Evolutionary conservation across 2,797 vertebrate species (phyloP), one percentile per base, ranked within the genome.

Genomic region (Rousettus madagascariensis): DNA sequence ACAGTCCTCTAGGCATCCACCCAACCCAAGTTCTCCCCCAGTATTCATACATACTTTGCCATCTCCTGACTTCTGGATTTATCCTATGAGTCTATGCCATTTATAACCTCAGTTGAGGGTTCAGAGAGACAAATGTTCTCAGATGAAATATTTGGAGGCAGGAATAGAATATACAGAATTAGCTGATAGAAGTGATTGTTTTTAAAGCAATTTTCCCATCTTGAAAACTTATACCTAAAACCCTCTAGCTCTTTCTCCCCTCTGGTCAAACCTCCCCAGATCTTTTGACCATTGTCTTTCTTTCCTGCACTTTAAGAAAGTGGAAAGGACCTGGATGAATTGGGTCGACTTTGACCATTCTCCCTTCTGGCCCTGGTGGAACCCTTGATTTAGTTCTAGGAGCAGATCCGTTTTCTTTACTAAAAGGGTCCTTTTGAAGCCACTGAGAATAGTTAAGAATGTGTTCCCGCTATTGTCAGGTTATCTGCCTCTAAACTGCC

Each of bases 121-220:
- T 95, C 57, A 82, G n/a, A 78, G 69, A 94, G 87, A 89, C 53
- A 78, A 53, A 41, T 41, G 8, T 89, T 43, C 69, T 20, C 71
- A 68, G 46, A 59, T 46, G 79, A 49, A 89, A 80, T 41, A 36
- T 61, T 36, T 69, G 36, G 57, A 72, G 65, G 68, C 33, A 75
- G 90, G 78, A 84, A 79, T 89, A 71, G 75, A 87, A 71, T 69
- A 84, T 87, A 26, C 12, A 89, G 87, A 84, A 72, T 77, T 92
- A 75, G 75, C 57, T 61, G 49, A 36, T 43, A 71, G 94, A 96
- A 96, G 83, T 95, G 97, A 96, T 95, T 95, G 91, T 97, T 95
- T 97, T 90, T 63, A 49, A 83, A 94, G 94, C 71, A 94, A 93
- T 96, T 98, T 97, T 97, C 96, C 79, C 97, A 94, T 96, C 97